A percentile compares a stretch with the other conserved stretches of the same genome.
Conservation (phyloP, 2,888 invertebrate genomes). For the Acrobasis consociella region DNA sequence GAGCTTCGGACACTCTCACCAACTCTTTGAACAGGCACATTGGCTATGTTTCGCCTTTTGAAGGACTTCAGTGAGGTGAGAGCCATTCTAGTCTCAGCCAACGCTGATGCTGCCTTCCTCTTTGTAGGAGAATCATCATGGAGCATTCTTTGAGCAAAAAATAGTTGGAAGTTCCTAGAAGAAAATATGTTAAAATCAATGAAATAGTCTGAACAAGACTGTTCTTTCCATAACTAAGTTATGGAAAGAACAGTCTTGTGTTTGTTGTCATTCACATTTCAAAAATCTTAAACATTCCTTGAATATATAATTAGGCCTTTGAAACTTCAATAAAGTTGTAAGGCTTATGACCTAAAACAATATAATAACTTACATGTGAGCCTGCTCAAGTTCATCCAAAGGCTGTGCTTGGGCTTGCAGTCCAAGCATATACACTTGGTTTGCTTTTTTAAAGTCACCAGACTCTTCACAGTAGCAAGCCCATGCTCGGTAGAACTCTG, state of each 20-base stretch:
- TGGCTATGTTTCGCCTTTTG: conserved; percentile 80
- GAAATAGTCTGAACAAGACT: not conserved
- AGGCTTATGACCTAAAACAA: conserved; percentile 1
- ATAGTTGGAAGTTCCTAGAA: conserved; percentile 88
- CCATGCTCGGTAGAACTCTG: conserved; percentile 95
- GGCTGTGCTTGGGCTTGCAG: conserved; percentile 91
- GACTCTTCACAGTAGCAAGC: conserved; percentile 92
- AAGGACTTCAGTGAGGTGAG: conserved; percentile 88
- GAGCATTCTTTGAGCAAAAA: conserved; percentile 86
- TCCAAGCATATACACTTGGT: conserved; percentile 91
- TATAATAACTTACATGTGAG: conserved; percentile 84
- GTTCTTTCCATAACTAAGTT: not conserved
- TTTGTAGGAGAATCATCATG: conserved; percentile 84
- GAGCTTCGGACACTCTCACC: conserved; percentile 81
- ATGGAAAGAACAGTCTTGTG: too few species aligned
- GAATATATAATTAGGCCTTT: too few species aligned
- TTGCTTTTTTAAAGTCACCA: conserved; percentile 92
- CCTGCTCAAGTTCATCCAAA: conserved; percentile 87
- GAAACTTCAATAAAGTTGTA: too few species aligned
- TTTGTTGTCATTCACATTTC: too few species aligned
- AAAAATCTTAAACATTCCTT: too few species aligned
- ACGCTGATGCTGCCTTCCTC: conserved; percentile 81
- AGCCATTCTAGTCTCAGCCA: conserved; percentile 89
- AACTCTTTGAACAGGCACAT: conserved; percentile 73
- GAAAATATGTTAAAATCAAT: not conserved